A percentile compares a stretch with the other conserved stretches of the same genome.
Evolutionary conservation across 2,888 invertebrate species (phyloP).

Genomic region (Dermolepida albohirtum): DNA sequence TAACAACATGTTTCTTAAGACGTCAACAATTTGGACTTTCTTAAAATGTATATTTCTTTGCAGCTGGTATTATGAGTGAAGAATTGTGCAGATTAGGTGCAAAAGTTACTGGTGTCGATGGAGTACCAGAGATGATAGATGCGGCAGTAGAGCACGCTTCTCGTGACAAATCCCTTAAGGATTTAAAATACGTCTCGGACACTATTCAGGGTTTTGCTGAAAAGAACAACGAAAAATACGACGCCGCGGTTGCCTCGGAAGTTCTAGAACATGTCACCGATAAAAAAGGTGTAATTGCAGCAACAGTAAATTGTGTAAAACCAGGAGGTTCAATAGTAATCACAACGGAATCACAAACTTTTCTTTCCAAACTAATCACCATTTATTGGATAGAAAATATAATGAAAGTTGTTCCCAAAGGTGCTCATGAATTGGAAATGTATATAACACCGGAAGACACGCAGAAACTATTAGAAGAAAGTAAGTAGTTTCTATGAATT

Average conservation of each 20-base stretch:
- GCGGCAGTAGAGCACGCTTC: conserved; percentile 73
- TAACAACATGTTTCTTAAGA: too few species aligned
- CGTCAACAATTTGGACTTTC: too few species aligned
- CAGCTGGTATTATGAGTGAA: conserved; percentile 44
- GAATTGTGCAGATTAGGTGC: conserved; percentile 81
- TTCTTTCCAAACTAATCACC: conserved; percentile 62
- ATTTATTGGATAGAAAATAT: conserved; percentile 27
- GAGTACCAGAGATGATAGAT: conserved; percentile 74
- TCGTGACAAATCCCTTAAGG: conserved; percentile 49
- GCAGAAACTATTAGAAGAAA: conserved; percentile 28
- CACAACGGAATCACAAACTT: conserved; percentile 66
- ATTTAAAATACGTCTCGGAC: conserved; percentile 63
- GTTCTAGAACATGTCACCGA: conserved; percentile 75
- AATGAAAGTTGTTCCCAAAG: conserved; percentile 14
- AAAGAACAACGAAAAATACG: conserved; percentile 63
- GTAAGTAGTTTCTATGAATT: conserved; percentile 3
- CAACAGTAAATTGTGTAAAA: conserved; percentile 57
- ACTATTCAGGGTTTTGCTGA: conserved; percentile 68
- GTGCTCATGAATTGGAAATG: conserved; percentile 19
- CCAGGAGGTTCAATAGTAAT: conserved; percentile 64
- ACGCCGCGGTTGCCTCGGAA: conserved; percentile 76
- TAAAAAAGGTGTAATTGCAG: conserved; percentile 67
- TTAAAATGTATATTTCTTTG: background rate
- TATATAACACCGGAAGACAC: conserved; percentile 29
- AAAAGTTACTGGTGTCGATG: conserved; percentile 81